Base-by-base conservation (phyloP, 2,113 vertebrate species). In the Syngnathus typhle region DNA sequence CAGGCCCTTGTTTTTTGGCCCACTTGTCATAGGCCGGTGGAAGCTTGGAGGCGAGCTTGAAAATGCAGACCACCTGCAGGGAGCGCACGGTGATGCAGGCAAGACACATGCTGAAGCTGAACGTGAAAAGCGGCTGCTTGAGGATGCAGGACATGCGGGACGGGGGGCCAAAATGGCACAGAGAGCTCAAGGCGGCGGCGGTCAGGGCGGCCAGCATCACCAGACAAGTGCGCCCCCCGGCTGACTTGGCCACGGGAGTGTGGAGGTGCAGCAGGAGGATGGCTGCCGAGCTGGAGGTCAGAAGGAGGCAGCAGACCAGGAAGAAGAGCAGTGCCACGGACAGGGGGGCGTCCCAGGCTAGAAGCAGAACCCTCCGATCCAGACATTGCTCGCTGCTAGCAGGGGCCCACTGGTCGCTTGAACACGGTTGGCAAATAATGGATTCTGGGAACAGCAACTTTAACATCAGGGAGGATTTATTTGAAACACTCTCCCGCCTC, bases 41-140 rank as follows among this genome's bases (percentile, higher is more conserved):
- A 64, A 94, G 80, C 65, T 82, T 89, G 69, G 90, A 80, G 21
- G 92, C 84, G 86, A 95, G 85, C 71, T 91, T 94, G 72, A 96
- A 95, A 83, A 92, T 84, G 62, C 89, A 93, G 63, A 93, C 81
- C 1, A 94, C 90, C 88, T 96, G 93, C 72, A 95, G 88, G 18
- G 94, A 88, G 6, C 91, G 85, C 55, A 93, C 84, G 0, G 91
- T 63, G 37, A 93, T 82, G 74, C 92, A 93, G 60, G 92, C 82
- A 43, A 95, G 79, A 72, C 92, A 93, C 76, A 90, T 9, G 5
- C 90, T 90, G 80, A 93, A 90, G 82, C 92, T 90, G 75, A 93
- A 21, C 1, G 75, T 80, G 76, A 92, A 94, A 41, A 94, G 65
- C 11, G 86, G 80, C 81, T 91, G 88, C 80, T 89, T 90, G 52